Base-by-base conservation (phyloP, 2,888 invertebrate genomes). In the Coleophora flavipennella region DNA sequence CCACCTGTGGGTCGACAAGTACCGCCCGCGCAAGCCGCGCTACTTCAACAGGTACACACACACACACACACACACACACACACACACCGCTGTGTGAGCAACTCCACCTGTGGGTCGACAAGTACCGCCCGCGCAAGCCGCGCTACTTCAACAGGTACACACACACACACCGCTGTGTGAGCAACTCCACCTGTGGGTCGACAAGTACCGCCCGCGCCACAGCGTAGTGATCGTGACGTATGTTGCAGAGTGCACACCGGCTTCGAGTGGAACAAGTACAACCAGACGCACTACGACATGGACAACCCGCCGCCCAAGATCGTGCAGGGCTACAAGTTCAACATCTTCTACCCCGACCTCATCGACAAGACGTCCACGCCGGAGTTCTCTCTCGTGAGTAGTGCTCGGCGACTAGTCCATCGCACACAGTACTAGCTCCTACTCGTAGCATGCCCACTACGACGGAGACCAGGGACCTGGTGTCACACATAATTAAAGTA, bases 251-350 rank as follows among this genome's bases (percentile, higher is more conserved):
- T 95, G 3, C 95, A 95, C 67, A 95, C 95, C 0, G 99, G 99
- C 11, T 99, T 99, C 79, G 99, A 99, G 66, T 99, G 99, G 99
- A 99, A 99, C 85, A 99, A 99, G 77, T 99, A 99, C 83, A 99
- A 99, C 84, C 99, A 99, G 83, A 99, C 99, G 1, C 99, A 99
- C 84, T 99, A 99, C 78, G 99, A 99, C 74, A 97, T 99, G 93
- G 99, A 99, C 76, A 99, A 99, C 85, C 99, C 99, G 37, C 99
- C 99, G 8, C 99, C 99, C 1, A 99, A 99, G 86, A 98, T 99
- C 64, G 99, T 99, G 0, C 99, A 99, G 79, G 99, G 99, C 7
- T 99, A 99, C 86, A 99, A 99, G 77, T 99, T 99, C 79, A 99
- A 99, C 80, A 99, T 99, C 56, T 99, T 99, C 85, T 99, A 98